A percentile compares a stretch with the other conserved stretches of the same genome.
Conservation (phyloP, 2,113 vertebrate species). For the Ameiurus melas region DNA sequence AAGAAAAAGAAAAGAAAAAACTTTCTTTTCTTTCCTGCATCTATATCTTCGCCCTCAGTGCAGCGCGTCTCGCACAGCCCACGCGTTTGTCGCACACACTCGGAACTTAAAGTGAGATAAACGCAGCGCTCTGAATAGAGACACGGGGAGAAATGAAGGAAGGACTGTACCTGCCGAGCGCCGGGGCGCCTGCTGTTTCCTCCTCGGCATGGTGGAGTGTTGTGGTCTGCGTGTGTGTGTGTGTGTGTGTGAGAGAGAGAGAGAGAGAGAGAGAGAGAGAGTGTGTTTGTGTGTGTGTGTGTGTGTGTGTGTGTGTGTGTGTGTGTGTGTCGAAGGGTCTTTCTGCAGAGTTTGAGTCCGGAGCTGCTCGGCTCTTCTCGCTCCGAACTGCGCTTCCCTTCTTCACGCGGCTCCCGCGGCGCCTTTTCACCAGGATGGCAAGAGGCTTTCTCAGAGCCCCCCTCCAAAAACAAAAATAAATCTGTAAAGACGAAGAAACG, state of each 20-base stretch:
- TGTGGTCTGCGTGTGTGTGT: conserved; percentile 34
- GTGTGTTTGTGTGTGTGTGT: conserved; percentile 23
- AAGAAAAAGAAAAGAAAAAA: background rate
- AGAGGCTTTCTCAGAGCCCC: conserved; percentile 30
- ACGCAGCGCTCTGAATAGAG: background rate
- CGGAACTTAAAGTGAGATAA: conserved; percentile 14
- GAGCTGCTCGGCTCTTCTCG: conserved; percentile 42
- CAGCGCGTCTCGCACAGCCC: background rate
- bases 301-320: conserved; percentile 18
- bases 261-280: background rate
- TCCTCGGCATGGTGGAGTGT: conserved; percentile 88
- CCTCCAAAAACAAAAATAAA: background rate
- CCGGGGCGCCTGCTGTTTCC: conserved; percentile 98
- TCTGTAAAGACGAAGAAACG: conserved; percentile 2
- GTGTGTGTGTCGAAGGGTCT: conserved; percentile 18
- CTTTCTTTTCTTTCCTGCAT: background rate
- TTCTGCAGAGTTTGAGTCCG: conserved; percentile 69
- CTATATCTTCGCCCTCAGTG: background rate
- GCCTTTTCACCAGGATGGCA: conserved; percentile 73
- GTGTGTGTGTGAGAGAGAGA: background rate
- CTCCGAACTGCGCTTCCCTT: conserved; percentile 65
- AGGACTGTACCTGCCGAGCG: conserved; percentile 90
- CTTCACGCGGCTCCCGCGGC: conserved; percentile 45
- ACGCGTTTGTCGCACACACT: conserved; percentile 20
- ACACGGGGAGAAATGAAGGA: conserved; percentile 39